Percentiles rank a stretch among this genome's conserved stretches.
These are phyloP conservation scores for Psettodes erumei DNA, from an alignment of 2,113 vertebrate genomes.

Conservation along the genomic window DNA sequence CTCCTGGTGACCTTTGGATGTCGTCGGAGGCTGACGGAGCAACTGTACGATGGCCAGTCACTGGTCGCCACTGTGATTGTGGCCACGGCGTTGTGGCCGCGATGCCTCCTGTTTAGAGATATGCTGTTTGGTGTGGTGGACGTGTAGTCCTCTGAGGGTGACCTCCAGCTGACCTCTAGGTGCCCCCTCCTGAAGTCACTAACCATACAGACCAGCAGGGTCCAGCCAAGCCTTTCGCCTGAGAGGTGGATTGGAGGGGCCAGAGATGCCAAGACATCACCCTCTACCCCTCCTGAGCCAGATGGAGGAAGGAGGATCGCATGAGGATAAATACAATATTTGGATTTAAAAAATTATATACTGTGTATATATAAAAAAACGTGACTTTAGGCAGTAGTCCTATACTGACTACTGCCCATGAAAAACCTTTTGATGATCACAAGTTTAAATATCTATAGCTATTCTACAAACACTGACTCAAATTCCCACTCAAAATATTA, in stretches of 20 bases:
- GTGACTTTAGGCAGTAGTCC: not conserved
- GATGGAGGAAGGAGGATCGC: not conserved
- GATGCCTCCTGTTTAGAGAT: constrained; percentile 47
- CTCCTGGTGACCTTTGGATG: constrained; percentile 46
- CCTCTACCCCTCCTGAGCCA: constrained; percentile 59
- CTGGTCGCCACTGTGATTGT: constrained; percentile 71
- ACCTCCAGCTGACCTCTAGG: constrained; percentile 79
- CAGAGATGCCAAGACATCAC: constrained; percentile 64
- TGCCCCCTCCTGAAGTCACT: constrained; percentile 73
- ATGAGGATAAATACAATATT: not conserved
- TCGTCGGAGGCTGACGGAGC: constrained; percentile 72
- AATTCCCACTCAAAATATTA: not conserved
- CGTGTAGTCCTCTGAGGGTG: constrained; percentile 44
- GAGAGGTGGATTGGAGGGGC: constrained; percentile 78
- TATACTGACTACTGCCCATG: not conserved
- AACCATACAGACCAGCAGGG: constrained; percentile 82
- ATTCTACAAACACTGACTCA: not conserved
- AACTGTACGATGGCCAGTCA: constrained; percentile 79
- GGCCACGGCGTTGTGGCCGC: constrained; percentile 53
- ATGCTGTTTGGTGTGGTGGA: constrained; percentile 42
- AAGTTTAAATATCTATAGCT: not conserved
- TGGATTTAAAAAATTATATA: not conserved
- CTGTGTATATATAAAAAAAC: no score
- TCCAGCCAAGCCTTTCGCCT: constrained; percentile 73
- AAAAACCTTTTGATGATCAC: not conserved